Base-by-base conservation (phyloP, 1,140 invertebrate genomes). In the Bathynomus jamesi region DNA sequence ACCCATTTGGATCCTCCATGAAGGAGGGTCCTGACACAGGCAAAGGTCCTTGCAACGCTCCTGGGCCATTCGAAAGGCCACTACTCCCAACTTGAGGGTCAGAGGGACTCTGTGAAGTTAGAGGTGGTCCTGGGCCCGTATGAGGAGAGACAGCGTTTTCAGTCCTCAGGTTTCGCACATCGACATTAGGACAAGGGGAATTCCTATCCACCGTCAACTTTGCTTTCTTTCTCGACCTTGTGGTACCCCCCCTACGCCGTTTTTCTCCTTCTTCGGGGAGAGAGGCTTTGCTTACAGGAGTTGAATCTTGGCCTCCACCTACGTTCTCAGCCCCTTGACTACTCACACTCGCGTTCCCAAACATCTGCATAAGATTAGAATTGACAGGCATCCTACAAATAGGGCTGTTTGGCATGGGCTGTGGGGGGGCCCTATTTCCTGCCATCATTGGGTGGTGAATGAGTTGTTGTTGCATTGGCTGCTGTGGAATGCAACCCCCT, bases 1-100 rank as follows among this genome's bases (percentile, higher is more conserved):
- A 95, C 4, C 90, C 92, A 79, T 89, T 93, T 0, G 92, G 91
- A 82, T 95, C 92, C 76, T 95, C 92, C 84, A 94, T 88, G 78
- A 94, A 94, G 40, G 89, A 90, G 1, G 88, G 89, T 75, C 74
- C 80, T 4, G 79, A 79, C 0, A 77, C 81, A 3, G 80, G 80
- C 21, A 53, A 53, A 53, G 40, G 21, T 21, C 40, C 40, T 53
- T 53, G 40, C 11, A 28, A 24, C 11, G 70, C 29, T 11, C 65
- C 64, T 21, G 67, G 63, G 13, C 13, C 40, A 1, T 53, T 21
- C 21, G 40, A 53, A 53, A 21, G 21, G 5, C 2, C 11, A 53
- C 11, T 11, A 3, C 73, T 61, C 4, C 31, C 80, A 74, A 67
- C 77, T 5, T 53, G 40, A 21, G 13, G 13, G 2, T 53, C 40